Base-by-base conservation (phyloP, 1,140 invertebrate genomes). In the Brachionus sp. region DNA sequence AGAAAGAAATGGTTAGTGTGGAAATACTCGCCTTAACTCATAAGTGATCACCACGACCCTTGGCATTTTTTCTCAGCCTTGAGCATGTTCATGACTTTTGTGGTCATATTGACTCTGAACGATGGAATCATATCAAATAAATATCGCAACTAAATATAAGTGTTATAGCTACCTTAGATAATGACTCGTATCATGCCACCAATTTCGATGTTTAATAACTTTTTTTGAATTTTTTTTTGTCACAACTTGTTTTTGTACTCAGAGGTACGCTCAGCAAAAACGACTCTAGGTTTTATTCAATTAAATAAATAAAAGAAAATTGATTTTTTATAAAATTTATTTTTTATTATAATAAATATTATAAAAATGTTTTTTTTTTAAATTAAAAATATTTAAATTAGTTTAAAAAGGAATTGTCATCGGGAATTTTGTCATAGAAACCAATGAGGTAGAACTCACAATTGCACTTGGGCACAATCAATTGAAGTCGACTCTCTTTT, bases 41-140 rank as follows among this genome's bases (percentile, higher is more conserved):
- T 16, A 70, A 70, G 66, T 86, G 95, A 96, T 88, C 91, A 90
- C 37, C 95, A 96, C 88, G 95, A 96, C 86, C 91, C 94, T 33
- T 96, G 95, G 95, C 95, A 96, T 88, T 92, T 95, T 85, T 89
- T 95, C 0, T 95, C 94, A n/a, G 93, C 94, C 5, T 90, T 92
- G 35, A 93, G 93, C 53, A 92, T 96, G 91, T 96, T 95, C 86
- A 93, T 95, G 85, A 94, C 93, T 25, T 96, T 95, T 86, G 84
- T 89, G 86, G 88, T 89, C 85, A 86, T 70, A 85, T 46, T 75
- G 42, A 73, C 42, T 37, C 16, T 68, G 6, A n/a, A 75, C 33
- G 70, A 75, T 46, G 70, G 70, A 42, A 75, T 75, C 29, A 75
- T 23, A 75, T 35, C 19, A 29, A 75, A 35, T 44, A 44, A 44